These are phyloP conservation scores for Asobara japonica DNA, from an alignment of 1,140 invertebrate genomes.

Conservation along the genomic window DNA sequence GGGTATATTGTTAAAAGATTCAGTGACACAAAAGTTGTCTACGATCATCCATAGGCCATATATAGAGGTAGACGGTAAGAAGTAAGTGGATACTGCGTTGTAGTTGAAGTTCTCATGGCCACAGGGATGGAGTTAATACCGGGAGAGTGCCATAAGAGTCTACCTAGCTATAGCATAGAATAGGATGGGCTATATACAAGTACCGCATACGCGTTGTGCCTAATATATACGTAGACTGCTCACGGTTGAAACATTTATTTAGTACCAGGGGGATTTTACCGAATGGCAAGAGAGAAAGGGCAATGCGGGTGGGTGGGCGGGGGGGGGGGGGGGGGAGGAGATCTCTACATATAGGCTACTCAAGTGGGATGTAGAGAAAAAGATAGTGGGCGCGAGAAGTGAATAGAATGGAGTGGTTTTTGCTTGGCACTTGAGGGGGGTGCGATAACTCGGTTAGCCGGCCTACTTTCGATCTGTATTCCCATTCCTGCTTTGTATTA, in stretches of 20 bases:
- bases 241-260: constrained; percentile 63
- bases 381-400: neutral
- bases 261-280: constrained; percentile 59
- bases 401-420: constrained; percentile 26
- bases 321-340: neutral
- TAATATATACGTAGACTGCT: constrained; percentile 47
- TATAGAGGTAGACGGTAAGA: constrained; percentile 13
- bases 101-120: constrained; percentile 6
- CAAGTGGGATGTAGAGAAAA: neutral
- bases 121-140: neutral
- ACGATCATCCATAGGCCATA: constrained; percentile 30
- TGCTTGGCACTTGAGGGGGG: constrained; percentile 36
- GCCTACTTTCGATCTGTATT: constrained; percentile 61
- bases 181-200: neutral
- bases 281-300: constrained; percentile 48
- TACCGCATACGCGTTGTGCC: constrained; percentile 49
- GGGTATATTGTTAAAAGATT: constrained; percentile 56
- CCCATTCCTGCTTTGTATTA: constrained; percentile 51
- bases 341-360: neutral
- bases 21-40: constrained; percentile 49
- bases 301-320: neutral
- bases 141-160: constrained; percentile 1
- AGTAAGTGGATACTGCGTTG: constrained; percentile 14
- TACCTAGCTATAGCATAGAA: too few relatives aligned
- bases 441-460: constrained; percentile 61